Evolutionary conservation across 1,140 invertebrate genomes (phyloP).

Genomic region (Leptinotarsa defecta): DNA sequence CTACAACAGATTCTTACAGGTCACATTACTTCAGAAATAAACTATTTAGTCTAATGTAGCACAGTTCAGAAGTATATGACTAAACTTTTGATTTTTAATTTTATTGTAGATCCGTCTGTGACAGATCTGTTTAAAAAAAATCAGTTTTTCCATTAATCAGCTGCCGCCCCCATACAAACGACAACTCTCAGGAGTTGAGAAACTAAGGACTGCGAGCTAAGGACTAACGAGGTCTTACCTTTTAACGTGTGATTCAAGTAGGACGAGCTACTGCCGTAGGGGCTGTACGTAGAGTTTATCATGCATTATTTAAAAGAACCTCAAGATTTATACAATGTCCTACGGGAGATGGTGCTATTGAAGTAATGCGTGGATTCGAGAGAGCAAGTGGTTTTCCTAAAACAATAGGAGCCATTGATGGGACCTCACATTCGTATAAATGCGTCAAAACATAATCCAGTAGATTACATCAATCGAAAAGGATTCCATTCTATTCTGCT

Average conservation of each 20-base stretch:
- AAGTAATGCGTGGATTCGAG: constrained; percentile 32
- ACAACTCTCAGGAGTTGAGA: too few species aligned
- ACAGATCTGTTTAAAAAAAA: too few species aligned
- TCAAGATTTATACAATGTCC: constrained; percentile 40
- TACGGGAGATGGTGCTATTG: constrained; percentile 29
- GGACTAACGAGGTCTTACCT: too few species aligned
- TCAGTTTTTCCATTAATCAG: too few species aligned
- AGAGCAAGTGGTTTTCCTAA: constrained; percentile 38
- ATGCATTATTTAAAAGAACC: constrained; percentile 29
- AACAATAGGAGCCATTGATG: constrained; percentile 40
- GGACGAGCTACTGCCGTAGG: constrained; percentile 31
- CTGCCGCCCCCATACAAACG: too few species aligned
- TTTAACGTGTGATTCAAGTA: too few species aligned
- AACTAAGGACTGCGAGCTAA: too few species aligned
- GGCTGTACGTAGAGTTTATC: constrained; percentile 27
- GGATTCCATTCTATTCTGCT: constrained; percentile 29
- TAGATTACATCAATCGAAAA: constrained; percentile 36
- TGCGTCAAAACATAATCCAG: constrained; percentile 34
- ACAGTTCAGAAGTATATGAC: constrained; percentile 5
- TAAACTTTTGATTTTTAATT: not conserved
- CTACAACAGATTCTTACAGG: constrained; percentile 11
- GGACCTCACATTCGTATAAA: constrained; percentile 39
- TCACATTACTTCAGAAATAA: not conserved
- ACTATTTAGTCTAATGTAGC: not conserved
- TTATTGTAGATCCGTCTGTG: not conserved